These are phyloP conservation scores for Celastrina argiolus DNA, from an alignment of 2,888 invertebrate species.

Conservation along the genomic window DNA sequence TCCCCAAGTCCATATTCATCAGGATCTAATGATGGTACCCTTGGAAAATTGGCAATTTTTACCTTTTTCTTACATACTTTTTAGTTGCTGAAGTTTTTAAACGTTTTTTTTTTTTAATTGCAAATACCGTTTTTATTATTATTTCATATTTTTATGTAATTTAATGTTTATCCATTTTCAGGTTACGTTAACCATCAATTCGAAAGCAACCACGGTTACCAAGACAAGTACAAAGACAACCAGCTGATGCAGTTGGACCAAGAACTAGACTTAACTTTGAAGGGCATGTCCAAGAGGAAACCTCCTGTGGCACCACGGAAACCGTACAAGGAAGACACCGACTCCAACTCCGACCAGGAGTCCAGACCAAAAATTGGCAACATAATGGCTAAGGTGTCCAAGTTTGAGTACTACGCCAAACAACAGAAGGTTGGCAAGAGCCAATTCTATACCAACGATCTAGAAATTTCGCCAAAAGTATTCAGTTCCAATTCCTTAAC, in stretches of 20 bases:
- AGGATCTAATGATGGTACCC: no score
- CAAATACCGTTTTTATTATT: no score
- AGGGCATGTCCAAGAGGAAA: slow-evolving; percentile 77
- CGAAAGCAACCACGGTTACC: slow-evolving; percentile 57
- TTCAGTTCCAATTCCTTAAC: slow-evolving; percentile 87
- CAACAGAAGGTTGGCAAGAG: slow-evolving; percentile 74
- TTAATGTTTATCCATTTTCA: slow-evolving; percentile 37
- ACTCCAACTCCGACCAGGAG: slow-evolving; percentile 72
- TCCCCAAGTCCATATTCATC: no score
- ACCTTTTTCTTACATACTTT: no score
- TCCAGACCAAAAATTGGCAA: slow-evolving; percentile 62
- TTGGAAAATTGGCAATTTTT: no score
- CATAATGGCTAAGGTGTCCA: slow-evolving; percentile 86
- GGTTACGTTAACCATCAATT: slow-evolving; percentile 53
- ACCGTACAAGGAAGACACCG: slow-evolving; percentile 69
- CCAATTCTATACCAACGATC: slow-evolving; percentile 65
- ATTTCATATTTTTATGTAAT: neutral
- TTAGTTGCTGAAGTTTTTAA: no score
- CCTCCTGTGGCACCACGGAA: slow-evolving; percentile 82
- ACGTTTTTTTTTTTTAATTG: no score
- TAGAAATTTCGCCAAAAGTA: slow-evolving; percentile 84
- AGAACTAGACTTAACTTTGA: slow-evolving; percentile 66
- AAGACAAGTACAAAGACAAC: slow-evolving; percentile 62
- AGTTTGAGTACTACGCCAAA: slow-evolving; percentile 87
- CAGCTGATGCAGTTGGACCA: slow-evolving; percentile 59